Evolutionary conservation across 2,113 vertebrate genomes (phyloP).

Genomic region (Rostratula benghalensis): DNA sequence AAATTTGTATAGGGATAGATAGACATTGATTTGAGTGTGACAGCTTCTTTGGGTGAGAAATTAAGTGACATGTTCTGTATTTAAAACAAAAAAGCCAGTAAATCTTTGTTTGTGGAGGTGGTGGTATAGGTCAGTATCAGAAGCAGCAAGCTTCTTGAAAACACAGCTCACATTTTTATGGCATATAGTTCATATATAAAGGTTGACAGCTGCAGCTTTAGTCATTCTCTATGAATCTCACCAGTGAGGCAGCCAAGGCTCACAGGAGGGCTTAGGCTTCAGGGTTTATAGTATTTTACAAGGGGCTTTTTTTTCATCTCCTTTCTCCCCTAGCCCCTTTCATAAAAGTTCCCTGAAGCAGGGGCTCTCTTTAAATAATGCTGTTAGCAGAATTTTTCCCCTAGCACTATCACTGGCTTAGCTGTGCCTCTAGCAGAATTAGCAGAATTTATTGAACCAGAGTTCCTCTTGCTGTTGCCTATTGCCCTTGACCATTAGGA

Average conservation of each 20-base stretch:
- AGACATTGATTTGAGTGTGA: not conserved
- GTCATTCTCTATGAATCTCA: not conserved
- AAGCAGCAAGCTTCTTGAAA: not conserved
- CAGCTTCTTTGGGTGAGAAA: not conserved
- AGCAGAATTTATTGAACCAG: not conserved
- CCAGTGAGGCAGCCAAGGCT: not conserved
- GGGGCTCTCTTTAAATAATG: not conserved
- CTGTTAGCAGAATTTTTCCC: not conserved
- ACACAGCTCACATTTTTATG: not conserved
- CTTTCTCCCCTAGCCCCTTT: rapidly evolving
- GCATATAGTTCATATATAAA: not conserved
- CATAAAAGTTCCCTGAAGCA: not conserved
- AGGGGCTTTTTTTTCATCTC: not conserved
- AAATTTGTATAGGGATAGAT: not conserved
- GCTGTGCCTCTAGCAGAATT: not conserved
- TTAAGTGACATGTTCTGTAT: not conserved
- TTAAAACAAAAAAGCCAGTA: not conserved
- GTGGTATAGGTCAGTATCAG: not conserved
- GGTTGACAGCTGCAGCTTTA: not conserved
- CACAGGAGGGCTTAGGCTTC: not conserved
- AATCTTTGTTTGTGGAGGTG: not conserved
- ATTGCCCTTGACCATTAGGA: not conserved
- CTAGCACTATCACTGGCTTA: not conserved
- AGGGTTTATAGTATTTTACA: not conserved
- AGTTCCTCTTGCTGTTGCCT: not conserved